Base-by-base conservation (phyloP, 2,797 vertebrate species). In the Phoeniculus purpureus region DNA sequence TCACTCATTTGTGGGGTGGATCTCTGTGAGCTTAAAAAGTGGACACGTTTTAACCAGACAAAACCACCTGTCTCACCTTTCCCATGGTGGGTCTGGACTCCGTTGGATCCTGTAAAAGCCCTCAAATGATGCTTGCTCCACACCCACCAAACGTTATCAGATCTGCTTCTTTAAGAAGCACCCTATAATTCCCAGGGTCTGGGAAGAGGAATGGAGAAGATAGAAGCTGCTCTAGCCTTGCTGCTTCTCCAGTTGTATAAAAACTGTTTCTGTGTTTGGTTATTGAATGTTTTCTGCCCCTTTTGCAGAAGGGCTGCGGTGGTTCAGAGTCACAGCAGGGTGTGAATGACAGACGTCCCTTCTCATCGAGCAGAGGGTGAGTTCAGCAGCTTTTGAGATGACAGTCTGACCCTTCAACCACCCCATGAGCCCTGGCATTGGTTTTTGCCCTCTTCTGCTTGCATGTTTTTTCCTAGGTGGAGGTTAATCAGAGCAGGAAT, bases 291-390 rank as follows among this genome's bases (percentile, higher is more conserved):
- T 31, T 37, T 20, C 62, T 90, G 25, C 8, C 21, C 29, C 22
- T 83, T 51, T 73, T 87, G 34, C 89, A 96, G 96, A 95, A 86
- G 67, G 70, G 4, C 88, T 96, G 94, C 2, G 22, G 66, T 27
- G 90, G 66, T 26, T 85, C 81, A 25, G 78, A 47, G 31, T 78
- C 85, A 10, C 72, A 32, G 80, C 76, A 93, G 60, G 47, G 58
- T 10, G 21, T 12, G 13, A 93, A 79, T 0, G 52, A 93, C 2
- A 78, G 43, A 52, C 62, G 31, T 37, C 93, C 95, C 59, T 86
- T 7, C 85, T 82, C 84, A 0, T 40, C 50, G 0, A 83, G 54
- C 70, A 78, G 73, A 73, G 95, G 84, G 96, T 96, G 80, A 94
- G 94, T 87, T 59, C 15, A 48, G 75, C 66, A 85, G 76, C 19